Base-by-base conservation (phyloP, 2,888 invertebrate species). In the Lamproptera curius region DNA sequence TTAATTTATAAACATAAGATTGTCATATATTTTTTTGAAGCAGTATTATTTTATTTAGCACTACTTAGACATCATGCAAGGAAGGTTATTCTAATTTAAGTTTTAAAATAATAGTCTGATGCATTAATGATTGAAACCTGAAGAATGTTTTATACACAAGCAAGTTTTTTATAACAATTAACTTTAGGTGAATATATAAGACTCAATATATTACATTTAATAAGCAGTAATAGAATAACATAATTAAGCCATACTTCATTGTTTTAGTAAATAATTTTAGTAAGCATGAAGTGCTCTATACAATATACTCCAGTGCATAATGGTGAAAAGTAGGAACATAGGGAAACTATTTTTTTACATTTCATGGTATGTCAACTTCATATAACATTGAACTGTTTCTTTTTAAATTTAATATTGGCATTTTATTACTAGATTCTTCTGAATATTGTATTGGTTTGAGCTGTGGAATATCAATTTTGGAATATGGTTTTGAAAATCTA, bases 291-390 rank as follows among this genome's bases (percentile, higher is more conserved):
- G 31, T 31, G 31, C n/a, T 39, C 15, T 31, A 14, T 17, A 16
- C 5, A n/a, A 17, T 28, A 37, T 16, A n/a, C 14, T 14, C 35
- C 36, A 46, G 15, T 41, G n/a, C n/a, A n/a, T n/a, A 31, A 47
- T 28, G 41, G 16, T 26, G 8, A 39, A 35, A n/a, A 13, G n/a
- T 49, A 35, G 48, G 17, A 35, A 26, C 11, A 14, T 43, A 49
- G 39, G 34, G 8, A 38, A 33, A 42, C 10, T 43, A 40, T 49
- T 28, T 49, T 49, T 49, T 43, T 43, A 38, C 48, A 34, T 39
- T 36, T 43, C 15, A 17, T 37, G 33, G n/a, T 42, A 38, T 48
- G 42, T 34, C 43, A 39, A 35, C 43, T 39, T 34, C 9, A 14
- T 15, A 43, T 34, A 31, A 42, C 33, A 31, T 36, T 2, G 13